These are phyloP conservation scores for Dromaius novaehollandiae DNA, from an alignment of 2,113 vertebrate species.

Conservation along the genomic window DNA sequence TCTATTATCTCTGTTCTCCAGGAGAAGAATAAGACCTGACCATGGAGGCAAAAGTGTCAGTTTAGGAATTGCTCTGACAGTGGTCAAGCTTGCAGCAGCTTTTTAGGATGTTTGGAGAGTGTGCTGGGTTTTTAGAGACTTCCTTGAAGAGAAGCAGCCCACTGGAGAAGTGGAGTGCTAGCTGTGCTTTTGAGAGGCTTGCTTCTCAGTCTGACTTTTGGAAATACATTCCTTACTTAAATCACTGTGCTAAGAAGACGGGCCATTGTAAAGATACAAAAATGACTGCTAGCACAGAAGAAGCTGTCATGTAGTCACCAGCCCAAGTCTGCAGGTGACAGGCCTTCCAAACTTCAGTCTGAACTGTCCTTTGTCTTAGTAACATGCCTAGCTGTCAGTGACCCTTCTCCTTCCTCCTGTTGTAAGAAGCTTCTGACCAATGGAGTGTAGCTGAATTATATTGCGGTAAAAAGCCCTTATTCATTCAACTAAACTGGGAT, in stretches of 20 bases:
- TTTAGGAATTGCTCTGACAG: not conserved
- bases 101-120: not conserved
- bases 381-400: not conserved
- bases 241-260: not conserved
- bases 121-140: not conserved
- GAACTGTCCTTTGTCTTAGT: not conserved
- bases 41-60: not conserved
- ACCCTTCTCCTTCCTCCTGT: not conserved
- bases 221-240: not conserved
- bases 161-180: not conserved
- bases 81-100: not conserved
- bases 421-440: not conserved
- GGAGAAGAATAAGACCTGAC: not conserved
- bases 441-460: not conserved
- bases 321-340: not conserved
- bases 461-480: not conserved
- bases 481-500: not conserved
- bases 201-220: not conserved
- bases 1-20: not conserved
- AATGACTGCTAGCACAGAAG: not conserved
- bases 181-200: not conserved
- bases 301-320: not conserved
- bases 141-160: not conserved
- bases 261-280: not conserved
- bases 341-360: not conserved